These are phyloP conservation scores for Anthoscopus minutus DNA, from an alignment of 2,113 vertebrate genomes.

Conservation along the genomic window DNA sequence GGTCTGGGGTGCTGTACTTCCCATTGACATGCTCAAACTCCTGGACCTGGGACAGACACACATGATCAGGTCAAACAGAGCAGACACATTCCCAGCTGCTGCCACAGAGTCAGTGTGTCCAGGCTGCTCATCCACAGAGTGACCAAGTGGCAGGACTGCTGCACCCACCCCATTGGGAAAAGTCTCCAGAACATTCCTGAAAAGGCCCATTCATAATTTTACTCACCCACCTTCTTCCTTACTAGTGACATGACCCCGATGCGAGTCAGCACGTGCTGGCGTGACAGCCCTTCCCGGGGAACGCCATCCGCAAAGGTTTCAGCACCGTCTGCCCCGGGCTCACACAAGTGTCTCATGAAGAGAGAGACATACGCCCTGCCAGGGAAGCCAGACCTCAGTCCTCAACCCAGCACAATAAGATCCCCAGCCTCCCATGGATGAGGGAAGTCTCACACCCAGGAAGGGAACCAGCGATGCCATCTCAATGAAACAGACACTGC, in stretches of 20 bases:
- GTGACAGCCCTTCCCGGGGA: constrained; percentile 91
- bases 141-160: background rate
- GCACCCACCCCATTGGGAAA: background rate
- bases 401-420: background rate
- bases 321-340: constrained; percentile 90
- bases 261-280: constrained; percentile 94
- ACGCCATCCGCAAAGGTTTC: constrained; percentile 96
- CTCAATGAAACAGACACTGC: background rate
- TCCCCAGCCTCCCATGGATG: accelerated
- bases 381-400: background rate
- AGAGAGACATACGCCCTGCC: constrained; percentile 93
- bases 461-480: accelerated
- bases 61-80: background rate
- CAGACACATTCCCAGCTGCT: background rate
- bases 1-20: constrained; percentile 90
- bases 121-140: background rate
- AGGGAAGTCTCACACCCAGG: background rate
- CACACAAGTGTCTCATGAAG: constrained; percentile 96
- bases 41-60: constrained; percentile 79
- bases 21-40: constrained; percentile 98
- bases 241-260: constrained; percentile 98
- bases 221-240: constrained; percentile 91
- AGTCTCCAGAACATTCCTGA: background rate
- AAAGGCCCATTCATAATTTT: background rate
- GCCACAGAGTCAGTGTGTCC: accelerated